These are phyloP conservation scores for Epicauta chinensis DNA, from an alignment of 1,140 invertebrate species.

Conservation along the genomic window DNA sequence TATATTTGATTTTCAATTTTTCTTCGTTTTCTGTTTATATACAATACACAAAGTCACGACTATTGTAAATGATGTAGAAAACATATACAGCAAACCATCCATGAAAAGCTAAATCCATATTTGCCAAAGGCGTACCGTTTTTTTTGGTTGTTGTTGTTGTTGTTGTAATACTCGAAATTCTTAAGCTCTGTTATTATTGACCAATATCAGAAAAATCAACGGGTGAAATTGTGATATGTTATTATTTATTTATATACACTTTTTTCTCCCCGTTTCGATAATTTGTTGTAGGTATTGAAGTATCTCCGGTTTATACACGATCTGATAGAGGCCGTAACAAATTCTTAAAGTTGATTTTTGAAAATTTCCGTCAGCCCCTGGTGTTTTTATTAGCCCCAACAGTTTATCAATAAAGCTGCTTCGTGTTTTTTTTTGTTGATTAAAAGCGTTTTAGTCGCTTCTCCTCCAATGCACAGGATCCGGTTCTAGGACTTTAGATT, in stretches of 20 bases:
- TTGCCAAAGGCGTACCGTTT: slow-evolving; percentile 5
- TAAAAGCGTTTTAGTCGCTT: no score
- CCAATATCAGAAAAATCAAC: background rate
- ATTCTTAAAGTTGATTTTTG: background rate
- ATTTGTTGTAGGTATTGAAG: background rate
- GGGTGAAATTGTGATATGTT: background rate
- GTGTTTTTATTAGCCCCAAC: no score
- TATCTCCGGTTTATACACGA: background rate
- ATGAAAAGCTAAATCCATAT: slow-evolving; percentile 18
- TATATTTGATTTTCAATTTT: no score
- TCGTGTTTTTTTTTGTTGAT: no score
- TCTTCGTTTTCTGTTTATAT: background rate
- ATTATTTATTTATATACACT: no score
- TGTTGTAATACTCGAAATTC: background rate
- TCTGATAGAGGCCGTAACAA: background rate
- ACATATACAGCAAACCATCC: slow-evolving; percentile 12
- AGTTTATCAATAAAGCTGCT: no score
- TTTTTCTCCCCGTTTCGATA: no score
- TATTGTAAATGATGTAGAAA: slow-evolving; percentile 2
- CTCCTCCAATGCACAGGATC: no score
- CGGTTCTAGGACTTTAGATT: no score
- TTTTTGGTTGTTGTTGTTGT: background rate
- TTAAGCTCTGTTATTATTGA: background rate
- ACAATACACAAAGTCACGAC: background rate
- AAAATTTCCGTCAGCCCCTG: background rate